Evolutionary conservation across 1,140 invertebrate genomes (phyloP), one percentile per base, ranked within the genome.

Genomic region (Forficula auricularia): DNA sequence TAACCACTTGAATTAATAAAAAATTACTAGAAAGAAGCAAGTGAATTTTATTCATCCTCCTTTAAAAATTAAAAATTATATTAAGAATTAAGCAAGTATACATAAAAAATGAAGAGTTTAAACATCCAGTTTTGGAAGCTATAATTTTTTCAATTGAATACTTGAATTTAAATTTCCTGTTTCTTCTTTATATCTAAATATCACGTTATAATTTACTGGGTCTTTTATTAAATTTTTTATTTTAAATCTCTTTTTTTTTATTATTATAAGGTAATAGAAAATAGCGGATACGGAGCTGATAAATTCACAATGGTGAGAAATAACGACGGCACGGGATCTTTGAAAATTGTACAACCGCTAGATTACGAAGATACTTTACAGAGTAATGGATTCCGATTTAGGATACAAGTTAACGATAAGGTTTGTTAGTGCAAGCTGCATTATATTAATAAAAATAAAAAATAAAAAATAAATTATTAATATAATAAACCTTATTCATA

Each of bases 251-350:
- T n/a, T n/a, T n/a, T n/a, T n/a, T n/a, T n/a, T n/a, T n/a, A n/a
- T n/a, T n/a, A n/a, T n/a, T n/a, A n/a, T n/a, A n/a, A 71, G 68
- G 75, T 92, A 6, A 84, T 92, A 48, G 87, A 92, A 61, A 88
- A 84, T 58, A 89, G 84, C 56, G 86, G 86, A 32, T 92, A 89
- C 58, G 89, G 89, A 34, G 87, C 89, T 35, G 88, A 94, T 58
- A 92, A 92, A 59, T 94, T 94, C 58, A 92, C 89, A 2, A 95
- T 95, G 88, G 88, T 94, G 15, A 70, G 88, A 38, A 94, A 94
- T 58, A 91, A 90, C 61, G 89, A 94, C 56, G 89, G 88, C 1
- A 94, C 89, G 0, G 89, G 89, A 1, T 92, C 87, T 0, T 63
- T 95, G 38, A 94, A 94, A 67, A 91, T 95, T 47, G 88, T 92